Evolutionary conservation across 2,797 vertebrate species (phyloP).

Genomic region (Florisuga fusca): DNA sequence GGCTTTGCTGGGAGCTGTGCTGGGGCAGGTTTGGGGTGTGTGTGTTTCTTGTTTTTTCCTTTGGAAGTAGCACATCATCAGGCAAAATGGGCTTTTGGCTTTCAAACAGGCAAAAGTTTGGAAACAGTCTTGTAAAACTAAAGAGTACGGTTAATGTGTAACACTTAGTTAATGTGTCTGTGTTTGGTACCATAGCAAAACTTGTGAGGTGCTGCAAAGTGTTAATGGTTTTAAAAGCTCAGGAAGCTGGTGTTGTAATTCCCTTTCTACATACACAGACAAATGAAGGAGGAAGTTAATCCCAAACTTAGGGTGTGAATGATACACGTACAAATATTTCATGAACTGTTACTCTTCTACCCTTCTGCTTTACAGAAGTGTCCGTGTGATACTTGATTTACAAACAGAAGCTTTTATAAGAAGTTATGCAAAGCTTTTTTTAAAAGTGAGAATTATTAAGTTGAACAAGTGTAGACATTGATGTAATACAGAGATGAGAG

Average conservation of each 20-base stretch:
- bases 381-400: not conserved
- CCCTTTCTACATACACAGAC: not conserved
- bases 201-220: too few relatives aligned
- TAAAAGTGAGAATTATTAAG: not conserved
- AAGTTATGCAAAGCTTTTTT: not conserved
- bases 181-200: not conserved
- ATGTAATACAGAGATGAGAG: not conserved
- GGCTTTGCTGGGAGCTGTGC: too few relatives aligned
- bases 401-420: not conserved
- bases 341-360: not conserved
- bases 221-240: not conserved
- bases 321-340: not conserved
- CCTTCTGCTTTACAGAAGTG: not conserved
- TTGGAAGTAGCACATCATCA: too few relatives aligned
- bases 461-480: not conserved
- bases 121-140: not conserved
- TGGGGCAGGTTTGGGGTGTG: accelerated
- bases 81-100: not conserved
- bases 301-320: accelerated
- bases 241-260: accelerated
- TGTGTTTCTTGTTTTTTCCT: not conserved
- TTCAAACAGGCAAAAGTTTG: not conserved
- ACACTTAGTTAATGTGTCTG: not conserved
- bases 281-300: not conserved
- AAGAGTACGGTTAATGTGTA: too few relatives aligned